phyloP scores from a whole-genome alignment of 2,113 vertebrate species.

The Vulpes ferrilata region DNA sequence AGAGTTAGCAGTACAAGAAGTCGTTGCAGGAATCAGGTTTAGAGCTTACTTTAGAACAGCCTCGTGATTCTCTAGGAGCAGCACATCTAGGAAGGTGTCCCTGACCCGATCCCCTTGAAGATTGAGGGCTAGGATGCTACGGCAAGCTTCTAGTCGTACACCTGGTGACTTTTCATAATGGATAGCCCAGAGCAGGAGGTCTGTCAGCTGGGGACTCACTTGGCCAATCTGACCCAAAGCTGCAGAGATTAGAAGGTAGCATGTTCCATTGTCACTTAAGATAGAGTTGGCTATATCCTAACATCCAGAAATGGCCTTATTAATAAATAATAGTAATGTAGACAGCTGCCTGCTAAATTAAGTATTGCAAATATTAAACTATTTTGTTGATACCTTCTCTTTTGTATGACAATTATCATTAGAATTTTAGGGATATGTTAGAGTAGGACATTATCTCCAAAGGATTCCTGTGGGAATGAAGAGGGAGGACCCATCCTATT shows the following conservation, averaged over 20 bases:
- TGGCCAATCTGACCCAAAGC: constrained; percentile 87
- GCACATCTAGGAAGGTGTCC: constrained; percentile 83
- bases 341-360: neutral
- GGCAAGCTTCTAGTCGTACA: constrained; percentile 87
- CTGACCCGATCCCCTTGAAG: constrained; percentile 83
- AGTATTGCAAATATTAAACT: neutral
- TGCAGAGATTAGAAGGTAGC: constrained; percentile 67
- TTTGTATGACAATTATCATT: constrained; percentile 27
- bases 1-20: neutral
- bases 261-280: neutral
- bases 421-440: constrained; percentile 34
- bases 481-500: neutral
- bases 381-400: constrained; percentile 6
- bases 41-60: constrained; percentile 78
- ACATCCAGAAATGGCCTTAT: constrained; percentile 30
- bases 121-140: constrained; percentile 83
- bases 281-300: neutral
- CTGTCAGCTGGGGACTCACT: constrained; percentile 83
- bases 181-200: constrained; percentile 88
- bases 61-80: constrained; percentile 84
- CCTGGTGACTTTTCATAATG: constrained; percentile 86
- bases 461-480: neutral
- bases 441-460: neutral
- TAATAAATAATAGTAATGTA: neutral
- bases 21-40: neutral